Evolutionary conservation across 2,113 vertebrate genomes (phyloP).

Genomic region (Lipotes vexillifer): DNA sequence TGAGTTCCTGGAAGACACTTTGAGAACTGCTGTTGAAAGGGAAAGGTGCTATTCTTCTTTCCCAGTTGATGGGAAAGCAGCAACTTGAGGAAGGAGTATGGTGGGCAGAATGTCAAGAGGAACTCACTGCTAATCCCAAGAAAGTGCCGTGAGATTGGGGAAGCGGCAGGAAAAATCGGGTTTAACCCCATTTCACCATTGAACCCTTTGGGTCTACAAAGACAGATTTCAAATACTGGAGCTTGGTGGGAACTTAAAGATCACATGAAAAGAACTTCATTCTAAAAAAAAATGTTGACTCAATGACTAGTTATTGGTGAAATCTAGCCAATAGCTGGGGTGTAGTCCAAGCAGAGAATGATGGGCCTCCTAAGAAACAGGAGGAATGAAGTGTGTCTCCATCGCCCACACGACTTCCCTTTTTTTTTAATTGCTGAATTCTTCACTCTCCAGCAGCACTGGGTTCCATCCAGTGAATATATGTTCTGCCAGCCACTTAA

Average conservation of each 20-base stretch:
- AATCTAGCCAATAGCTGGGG: not conserved
- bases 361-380: not conserved
- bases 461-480: conserved; percentile 52
- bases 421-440: not conserved
- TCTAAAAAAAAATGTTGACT: not conserved
- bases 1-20: not conserved
- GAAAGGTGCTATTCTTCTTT: not conserved
- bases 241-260: not conserved
- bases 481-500: conserved; percentile 68
- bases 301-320: not conserved
- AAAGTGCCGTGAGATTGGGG: not conserved
- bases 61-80: not conserved
- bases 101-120: too few relatives aligned
- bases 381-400: not conserved
- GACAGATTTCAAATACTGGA: not conserved
- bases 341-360: not conserved
- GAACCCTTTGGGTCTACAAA: not conserved
- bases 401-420: not conserved
- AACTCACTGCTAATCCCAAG: not conserved
- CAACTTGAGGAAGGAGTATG: not conserved
- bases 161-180: not conserved
- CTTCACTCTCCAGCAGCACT: conserved; percentile 50
- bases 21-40: not conserved
- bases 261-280: not conserved
- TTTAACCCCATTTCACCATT: not conserved